Conservation (phyloP, 2,113 vertebrate species). For the Petrocephalus microphthalmus region DNA sequence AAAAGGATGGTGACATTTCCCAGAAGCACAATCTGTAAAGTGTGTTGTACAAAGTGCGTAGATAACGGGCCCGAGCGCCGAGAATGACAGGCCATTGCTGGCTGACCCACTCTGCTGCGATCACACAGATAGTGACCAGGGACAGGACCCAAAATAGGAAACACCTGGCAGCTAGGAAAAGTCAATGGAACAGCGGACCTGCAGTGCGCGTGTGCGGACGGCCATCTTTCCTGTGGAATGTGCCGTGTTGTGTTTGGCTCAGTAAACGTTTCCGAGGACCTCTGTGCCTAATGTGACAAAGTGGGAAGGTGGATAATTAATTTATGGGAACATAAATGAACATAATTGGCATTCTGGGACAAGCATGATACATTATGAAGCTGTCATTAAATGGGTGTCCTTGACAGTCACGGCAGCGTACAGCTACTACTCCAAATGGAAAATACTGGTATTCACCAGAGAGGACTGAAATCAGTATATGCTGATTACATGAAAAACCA, state of each 20-base stretch:
- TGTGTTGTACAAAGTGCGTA: neutral
- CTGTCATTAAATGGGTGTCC: slow-evolving; percentile 37
- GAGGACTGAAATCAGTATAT: neutral
- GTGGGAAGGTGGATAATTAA: slow-evolving; percentile 53
- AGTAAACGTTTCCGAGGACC: slow-evolving; percentile 15
- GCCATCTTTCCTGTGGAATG: slow-evolving; percentile 41
- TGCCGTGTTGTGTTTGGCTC: slow-evolving; percentile 36
- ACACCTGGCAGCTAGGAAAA: neutral
- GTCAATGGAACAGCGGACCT: neutral
- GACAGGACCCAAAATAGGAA: neutral
- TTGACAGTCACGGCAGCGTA: slow-evolving; percentile 24
- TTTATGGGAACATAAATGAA: slow-evolving; percentile 46
- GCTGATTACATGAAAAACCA: neutral
- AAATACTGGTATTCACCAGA: neutral
- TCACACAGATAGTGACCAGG: neutral
- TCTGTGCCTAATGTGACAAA: slow-evolving; percentile 50
- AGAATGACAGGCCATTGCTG: neutral
- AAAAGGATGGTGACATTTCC: neutral
- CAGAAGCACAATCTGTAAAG: neutral
- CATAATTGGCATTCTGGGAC: slow-evolving; percentile 52
- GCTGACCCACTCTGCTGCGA: neutral
- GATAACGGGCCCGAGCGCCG: slow-evolving; percentile 1
- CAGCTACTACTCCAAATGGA: neutral
- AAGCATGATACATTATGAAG: slow-evolving; percentile 43
- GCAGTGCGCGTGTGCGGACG: neutral